These are phyloP conservation scores for Leucophenga varia DNA, from an alignment of 1,140 invertebrate genomes.

Conservation along the genomic window DNA sequence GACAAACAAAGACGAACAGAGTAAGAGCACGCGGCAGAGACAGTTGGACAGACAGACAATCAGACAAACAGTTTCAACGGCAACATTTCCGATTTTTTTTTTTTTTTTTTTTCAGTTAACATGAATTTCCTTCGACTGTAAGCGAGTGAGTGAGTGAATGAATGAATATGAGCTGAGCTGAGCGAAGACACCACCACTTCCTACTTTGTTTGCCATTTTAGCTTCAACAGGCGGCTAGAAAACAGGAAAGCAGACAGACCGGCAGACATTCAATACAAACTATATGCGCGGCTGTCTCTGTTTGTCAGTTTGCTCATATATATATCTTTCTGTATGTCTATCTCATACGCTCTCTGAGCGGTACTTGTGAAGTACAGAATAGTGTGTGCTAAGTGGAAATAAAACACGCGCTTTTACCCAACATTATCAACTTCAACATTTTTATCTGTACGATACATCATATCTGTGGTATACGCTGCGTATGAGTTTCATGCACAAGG, in stretches of 20 bases:
- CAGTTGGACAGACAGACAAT: too few species aligned
- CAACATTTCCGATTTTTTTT: conserved; percentile 51
- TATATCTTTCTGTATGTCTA: conserved; percentile 3
- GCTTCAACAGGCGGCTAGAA: too few species aligned
- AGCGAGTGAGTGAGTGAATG: too few species aligned
- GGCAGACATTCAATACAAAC: conserved; percentile 44
- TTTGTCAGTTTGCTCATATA: not conserved
- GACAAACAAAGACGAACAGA: conserved; percentile 12
- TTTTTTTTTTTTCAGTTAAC: conserved; percentile 38
- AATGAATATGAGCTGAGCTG: too few species aligned
- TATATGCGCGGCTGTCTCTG: not conserved
- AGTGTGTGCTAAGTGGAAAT: conserved; percentile 49
- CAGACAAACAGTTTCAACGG: conserved; percentile 46
- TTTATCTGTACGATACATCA: too few species aligned
- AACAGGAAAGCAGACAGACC: conserved; percentile 19
- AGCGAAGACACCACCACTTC: too few species aligned
- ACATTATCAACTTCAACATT: too few species aligned
- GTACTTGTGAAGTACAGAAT: too few species aligned
- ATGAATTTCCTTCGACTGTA: conserved; percentile 1
- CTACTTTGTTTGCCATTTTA: too few species aligned
- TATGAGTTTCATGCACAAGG: too few species aligned
- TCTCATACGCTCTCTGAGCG: not conserved
- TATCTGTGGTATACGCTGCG: too few species aligned
- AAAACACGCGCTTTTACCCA: conserved; percentile 53
- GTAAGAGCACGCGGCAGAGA: too few species aligned